Conservation (phyloP, 2,113 vertebrate species). For the Galbula dea region DNA sequence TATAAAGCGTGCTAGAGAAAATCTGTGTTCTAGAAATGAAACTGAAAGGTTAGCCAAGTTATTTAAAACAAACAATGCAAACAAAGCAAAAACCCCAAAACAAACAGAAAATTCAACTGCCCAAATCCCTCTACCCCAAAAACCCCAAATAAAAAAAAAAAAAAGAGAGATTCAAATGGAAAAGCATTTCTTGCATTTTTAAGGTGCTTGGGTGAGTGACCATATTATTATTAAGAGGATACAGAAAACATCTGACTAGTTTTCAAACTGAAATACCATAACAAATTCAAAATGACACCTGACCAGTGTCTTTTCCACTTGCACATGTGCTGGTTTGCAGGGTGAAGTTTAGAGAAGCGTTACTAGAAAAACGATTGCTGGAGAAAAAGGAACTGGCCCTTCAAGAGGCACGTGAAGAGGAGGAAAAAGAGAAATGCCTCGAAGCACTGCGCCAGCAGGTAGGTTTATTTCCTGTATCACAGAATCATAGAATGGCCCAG, state of each 20-base stretch:
- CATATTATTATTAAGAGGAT: fast-evolving
- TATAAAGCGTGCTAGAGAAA: background rate
- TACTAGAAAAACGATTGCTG: slow-evolving; percentile 67
- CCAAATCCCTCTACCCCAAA: no score
- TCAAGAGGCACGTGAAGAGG: slow-evolving; percentile 65
- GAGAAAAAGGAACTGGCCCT: slow-evolving; percentile 70
- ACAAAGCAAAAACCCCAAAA: background rate
- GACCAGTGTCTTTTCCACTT: no score
- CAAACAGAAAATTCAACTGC: no score
- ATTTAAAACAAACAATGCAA: background rate
- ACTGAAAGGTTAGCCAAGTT: background rate
- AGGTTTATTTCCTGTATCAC: background rate
- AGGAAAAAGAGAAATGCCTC: slow-evolving; percentile 72
- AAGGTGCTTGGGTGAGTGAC: background rate
- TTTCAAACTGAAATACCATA: background rate
- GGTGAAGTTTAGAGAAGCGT: slow-evolving; percentile 78
- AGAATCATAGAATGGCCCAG: no score
- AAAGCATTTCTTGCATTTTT: background rate
- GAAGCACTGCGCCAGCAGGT: slow-evolving; percentile 86
- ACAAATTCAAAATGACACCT: fast-evolving
- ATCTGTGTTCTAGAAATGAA: background rate
- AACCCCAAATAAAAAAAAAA: no score
- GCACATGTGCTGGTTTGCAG: slow-evolving; percentile 47
- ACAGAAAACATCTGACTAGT: fast-evolving
- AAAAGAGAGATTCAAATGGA: fast-evolving